Percentiles rank a stretch among this genome's conserved stretches.
Evolutionary conservation across 1,140 invertebrate genomes (phyloP).

Genomic region (Fopius arisanus): DNA sequence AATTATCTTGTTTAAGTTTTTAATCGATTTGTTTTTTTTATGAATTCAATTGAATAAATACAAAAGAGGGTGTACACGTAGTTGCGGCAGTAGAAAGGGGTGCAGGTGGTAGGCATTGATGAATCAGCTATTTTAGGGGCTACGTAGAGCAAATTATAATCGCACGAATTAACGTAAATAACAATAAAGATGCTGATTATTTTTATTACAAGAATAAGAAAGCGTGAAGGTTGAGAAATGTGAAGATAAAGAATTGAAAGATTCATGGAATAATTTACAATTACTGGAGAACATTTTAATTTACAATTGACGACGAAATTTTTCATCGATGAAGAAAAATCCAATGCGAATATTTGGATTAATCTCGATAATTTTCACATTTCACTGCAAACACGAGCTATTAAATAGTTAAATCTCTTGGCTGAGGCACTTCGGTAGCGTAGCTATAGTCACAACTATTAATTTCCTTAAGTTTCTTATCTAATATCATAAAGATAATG

Average conservation of each 20-base stretch:
- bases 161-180: constrained; percentile 42
- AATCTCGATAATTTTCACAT: constrained; percentile 33
- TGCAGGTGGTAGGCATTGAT: constrained; percentile 46
- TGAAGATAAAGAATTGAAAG: no score
- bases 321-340: not conserved
- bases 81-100: constrained; percentile 44
- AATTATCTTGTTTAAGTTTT: not conserved
- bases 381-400: constrained; percentile 41
- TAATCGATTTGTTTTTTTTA: not conserved
- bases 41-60: not conserved
- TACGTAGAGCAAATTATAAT: constrained; percentile 28
- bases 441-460: constrained; percentile 42
- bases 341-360: not conserved
- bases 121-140: constrained; percentile 26
- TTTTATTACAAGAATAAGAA: not conserved
- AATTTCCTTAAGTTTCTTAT: constrained; percentile 30
- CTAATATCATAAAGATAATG: constrained; percentile 13
- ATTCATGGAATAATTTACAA: no score
- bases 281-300: no score
- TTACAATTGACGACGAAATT: not conserved
- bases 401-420: constrained; percentile 35
- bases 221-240: not conserved
- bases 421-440: constrained; percentile 43
- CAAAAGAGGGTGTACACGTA: constrained; percentile 27
- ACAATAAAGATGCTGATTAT: not conserved